phyloP scores from a whole-genome alignment of 2,113 vertebrate genomes.

The Hystrix cristata region DNA sequence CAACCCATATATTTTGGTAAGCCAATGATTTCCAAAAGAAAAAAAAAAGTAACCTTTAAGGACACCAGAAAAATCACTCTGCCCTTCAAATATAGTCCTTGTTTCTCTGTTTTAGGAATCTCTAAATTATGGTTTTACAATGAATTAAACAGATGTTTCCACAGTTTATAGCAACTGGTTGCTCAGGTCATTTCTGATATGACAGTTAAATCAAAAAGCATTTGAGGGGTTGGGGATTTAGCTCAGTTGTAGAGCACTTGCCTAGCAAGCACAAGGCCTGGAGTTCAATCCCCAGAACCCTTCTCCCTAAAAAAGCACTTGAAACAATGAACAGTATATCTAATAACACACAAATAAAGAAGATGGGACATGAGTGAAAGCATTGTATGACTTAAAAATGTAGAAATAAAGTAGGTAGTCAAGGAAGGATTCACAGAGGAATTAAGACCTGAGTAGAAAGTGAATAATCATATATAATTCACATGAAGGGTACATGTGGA shows the following conservation, averaged over 20 bases:
- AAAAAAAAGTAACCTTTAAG: conserved; percentile 39
- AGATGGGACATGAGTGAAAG: neutral
- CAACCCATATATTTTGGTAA: conserved; percentile 27
- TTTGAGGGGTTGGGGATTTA: neutral
- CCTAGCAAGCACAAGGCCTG: no score
- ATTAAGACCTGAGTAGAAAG: conserved; percentile 1
- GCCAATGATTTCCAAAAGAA: conserved; percentile 34
- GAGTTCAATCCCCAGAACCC: no score
- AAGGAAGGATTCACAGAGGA: conserved; percentile 45
- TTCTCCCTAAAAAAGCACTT: neutral
- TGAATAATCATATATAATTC: neutral
- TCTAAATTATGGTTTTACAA: conserved; percentile 37
- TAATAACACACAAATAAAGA: conserved; percentile 35
- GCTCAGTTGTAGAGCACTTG: no score
- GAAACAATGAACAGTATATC: conserved; percentile 3
- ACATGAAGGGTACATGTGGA: neutral
- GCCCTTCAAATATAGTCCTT: conserved; percentile 39
- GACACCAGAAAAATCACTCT: neutral
- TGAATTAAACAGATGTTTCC: conserved; percentile 13
- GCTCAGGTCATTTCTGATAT: conserved; percentile 30
- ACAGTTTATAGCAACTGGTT: conserved; percentile 34
- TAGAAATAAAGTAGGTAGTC: conserved; percentile 27
- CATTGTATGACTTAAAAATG: neutral
- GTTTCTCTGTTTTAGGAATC: conserved; percentile 29
- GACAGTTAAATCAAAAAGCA: conserved; percentile 8